Percentiles rank a stretch among this genome's conserved stretches.
Evolutionary conservation across 2,888 invertebrate genomes (phyloP).

Genomic region (Zaprionus bogoriensis): DNA sequence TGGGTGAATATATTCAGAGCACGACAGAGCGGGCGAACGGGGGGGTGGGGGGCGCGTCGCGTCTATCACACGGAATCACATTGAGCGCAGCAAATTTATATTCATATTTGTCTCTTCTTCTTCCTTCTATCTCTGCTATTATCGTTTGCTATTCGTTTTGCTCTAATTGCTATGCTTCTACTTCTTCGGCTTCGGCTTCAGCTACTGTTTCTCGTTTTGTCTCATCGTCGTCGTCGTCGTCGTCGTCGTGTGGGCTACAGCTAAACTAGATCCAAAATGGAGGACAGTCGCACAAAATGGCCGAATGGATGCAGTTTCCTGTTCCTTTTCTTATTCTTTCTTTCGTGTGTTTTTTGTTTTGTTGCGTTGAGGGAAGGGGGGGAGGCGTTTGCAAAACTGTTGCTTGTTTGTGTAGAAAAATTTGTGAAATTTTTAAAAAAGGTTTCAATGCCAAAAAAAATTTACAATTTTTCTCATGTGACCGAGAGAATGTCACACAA

Average conservation of each 20-base stretch:
- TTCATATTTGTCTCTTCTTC: not conserved
- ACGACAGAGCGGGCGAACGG: slow-evolving; percentile 9
- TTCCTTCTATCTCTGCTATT: not conserved
- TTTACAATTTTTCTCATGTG: slow-evolving; percentile 65
- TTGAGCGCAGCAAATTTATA: not conserved
- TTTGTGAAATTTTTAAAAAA: slow-evolving; percentile 66
- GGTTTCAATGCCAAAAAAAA: slow-evolving; percentile 53
- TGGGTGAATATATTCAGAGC: not conserved
- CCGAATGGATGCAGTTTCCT: too few relatives aligned
- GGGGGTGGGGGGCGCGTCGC: not conserved
- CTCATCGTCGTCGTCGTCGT: too few relatives aligned
- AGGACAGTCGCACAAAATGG: too few relatives aligned
- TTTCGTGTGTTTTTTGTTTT: too few relatives aligned
- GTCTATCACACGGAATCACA: not conserved
- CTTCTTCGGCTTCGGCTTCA: not conserved
- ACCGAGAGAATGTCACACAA: slow-evolving; percentile 76
- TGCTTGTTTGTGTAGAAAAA: slow-evolving; percentile 47
- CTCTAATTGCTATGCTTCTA: too few relatives aligned
- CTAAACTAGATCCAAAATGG: too few relatives aligned
- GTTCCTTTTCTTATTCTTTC: not conserved
- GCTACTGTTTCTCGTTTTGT: too few relatives aligned
- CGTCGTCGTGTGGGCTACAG: too few relatives aligned
- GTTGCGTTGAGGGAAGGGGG: too few relatives aligned
- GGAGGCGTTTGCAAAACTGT: not conserved
- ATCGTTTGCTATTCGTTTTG: too few relatives aligned